A percentile compares a stretch with the other conserved stretches of the same genome.
Conservation (phyloP, 2,113 vertebrate species). For the Zosterops pallidus region DNA sequence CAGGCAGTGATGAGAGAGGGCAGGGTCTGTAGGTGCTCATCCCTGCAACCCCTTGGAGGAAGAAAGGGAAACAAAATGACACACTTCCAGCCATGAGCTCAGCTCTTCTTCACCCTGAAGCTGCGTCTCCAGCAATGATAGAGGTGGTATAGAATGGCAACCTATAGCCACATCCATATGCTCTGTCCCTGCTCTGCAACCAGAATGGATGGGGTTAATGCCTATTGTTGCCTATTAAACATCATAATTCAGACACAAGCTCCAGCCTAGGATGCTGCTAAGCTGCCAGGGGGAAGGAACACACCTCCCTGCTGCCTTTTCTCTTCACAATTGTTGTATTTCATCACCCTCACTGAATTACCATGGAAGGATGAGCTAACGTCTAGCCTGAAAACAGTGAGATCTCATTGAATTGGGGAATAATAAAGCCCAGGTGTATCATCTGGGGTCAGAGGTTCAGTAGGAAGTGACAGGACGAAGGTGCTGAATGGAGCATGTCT, state of each 20-base stretch:
- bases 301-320: background rate
- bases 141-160: background rate
- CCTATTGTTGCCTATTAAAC: background rate
- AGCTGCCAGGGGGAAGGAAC: background rate
- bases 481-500: background rate
- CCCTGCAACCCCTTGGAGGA: background rate
- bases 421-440: constrained; percentile 4
- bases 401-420: background rate
- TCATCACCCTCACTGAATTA: background rate
- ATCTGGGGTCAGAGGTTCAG: background rate
- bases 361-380: background rate
- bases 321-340: background rate
- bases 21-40: background rate
- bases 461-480: background rate
- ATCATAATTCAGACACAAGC: background rate
- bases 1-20: background rate
- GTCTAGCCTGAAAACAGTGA: constrained; percentile 7
- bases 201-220: background rate
- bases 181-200: fast-evolving
- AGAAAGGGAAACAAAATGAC: background rate
- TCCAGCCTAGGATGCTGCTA: background rate
- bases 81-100: background rate
- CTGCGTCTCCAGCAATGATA: fast-evolving
- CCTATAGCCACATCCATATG: fast-evolving
- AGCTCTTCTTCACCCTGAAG: background rate